These are phyloP conservation scores for Listronotus oregonensis DNA, from an alignment of 1,140 invertebrate genomes.

Conservation along the genomic window DNA sequence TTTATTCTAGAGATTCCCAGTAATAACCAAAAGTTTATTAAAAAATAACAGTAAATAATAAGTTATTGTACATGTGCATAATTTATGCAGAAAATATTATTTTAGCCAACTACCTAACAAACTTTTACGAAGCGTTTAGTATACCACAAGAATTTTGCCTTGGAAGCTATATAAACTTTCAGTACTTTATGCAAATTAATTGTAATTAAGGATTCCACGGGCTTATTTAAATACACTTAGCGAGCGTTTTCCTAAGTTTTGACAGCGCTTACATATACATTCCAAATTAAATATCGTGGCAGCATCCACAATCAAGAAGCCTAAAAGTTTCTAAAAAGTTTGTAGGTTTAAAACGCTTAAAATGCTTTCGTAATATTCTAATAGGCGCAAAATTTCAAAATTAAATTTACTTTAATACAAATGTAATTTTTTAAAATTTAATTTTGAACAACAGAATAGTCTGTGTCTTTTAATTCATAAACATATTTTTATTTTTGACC, in stretches of 20 bases:
- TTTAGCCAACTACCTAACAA: constrained; percentile 9
- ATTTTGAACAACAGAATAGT: too few relatives aligned
- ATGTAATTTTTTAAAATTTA: too few relatives aligned
- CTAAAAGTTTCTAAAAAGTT: constrained; percentile 1
- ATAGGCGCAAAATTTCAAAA: too few relatives aligned
- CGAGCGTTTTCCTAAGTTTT: constrained; percentile 28
- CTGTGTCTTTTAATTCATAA: too few relatives aligned
- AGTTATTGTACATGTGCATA: background rate
- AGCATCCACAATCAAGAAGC: background rate
- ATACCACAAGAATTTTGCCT: constrained; percentile 26
- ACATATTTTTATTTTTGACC: too few relatives aligned
- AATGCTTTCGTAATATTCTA: background rate
- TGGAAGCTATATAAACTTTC: constrained; percentile 27
- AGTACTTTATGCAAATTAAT: constrained; percentile 37
- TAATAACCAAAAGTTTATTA: too few relatives aligned
- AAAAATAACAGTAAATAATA: too few relatives aligned
- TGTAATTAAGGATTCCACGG: constrained; percentile 32
- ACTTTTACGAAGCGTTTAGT: constrained; percentile 24
- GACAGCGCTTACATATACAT: constrained; percentile 29
- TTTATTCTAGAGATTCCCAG: too few relatives aligned
- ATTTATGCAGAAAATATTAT: constrained; percentile 26
- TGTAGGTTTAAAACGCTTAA: background rate
- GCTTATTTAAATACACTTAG: constrained; percentile 36
- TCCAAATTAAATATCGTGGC: constrained; percentile 18
- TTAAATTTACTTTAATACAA: too few relatives aligned